phyloP scores from a whole-genome alignment of 2,797 vertebrate genomes.

The Gallinago stenura region DNA sequence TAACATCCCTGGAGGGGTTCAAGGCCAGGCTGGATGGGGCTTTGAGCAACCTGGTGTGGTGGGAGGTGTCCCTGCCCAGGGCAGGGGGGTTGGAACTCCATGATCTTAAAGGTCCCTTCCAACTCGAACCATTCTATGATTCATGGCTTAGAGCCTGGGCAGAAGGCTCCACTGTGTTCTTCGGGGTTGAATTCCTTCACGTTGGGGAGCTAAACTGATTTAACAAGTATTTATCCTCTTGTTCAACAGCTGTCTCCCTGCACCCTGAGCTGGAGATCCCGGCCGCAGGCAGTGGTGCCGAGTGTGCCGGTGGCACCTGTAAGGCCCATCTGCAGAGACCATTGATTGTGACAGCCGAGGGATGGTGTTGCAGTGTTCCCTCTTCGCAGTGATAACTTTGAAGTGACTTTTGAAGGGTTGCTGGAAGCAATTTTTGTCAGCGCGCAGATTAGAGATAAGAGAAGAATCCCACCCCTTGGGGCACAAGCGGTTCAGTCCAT shows the following conservation, averaged over 20 bases:
- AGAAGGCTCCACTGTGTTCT: background rate
- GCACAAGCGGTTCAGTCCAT: conserved; percentile 20
- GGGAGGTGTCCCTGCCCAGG: no score
- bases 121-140: no score
- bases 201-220: background rate
- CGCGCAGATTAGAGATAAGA: conserved; percentile 47
- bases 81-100: no score
- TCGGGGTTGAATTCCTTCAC: background rate
- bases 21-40: no score
- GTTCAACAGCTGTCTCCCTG: background rate
- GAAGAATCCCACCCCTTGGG: conserved; percentile 42
- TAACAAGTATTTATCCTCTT: background rate
- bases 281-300: background rate
- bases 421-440: conserved; percentile 18
- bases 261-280: background rate
- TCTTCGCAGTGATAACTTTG: background rate
- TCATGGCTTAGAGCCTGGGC: background rate
- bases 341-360: fast-evolving
- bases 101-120: no score
- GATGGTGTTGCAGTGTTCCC: background rate
- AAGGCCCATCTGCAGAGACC: background rate
- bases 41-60: no score
- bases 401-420: conserved; percentile 44
- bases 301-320: background rate
- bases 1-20: no score